Conservation (phyloP, 2,113 vertebrate species). For the Speoplatyrhinus poulsoni region DNA sequence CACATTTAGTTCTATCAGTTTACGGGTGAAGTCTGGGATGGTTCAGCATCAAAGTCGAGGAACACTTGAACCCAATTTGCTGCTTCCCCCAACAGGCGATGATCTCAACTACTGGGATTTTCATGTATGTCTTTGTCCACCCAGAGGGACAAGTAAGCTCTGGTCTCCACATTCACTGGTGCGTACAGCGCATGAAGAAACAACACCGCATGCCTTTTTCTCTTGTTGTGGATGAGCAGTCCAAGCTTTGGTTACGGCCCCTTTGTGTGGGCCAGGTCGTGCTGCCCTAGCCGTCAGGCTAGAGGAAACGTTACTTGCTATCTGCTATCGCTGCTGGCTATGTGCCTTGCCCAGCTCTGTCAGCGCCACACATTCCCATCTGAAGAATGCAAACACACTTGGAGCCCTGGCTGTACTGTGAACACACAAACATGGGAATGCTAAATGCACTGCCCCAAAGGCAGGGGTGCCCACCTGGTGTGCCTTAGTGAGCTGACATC, state of each 20-base stretch:
- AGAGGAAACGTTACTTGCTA: conserved; percentile 61
- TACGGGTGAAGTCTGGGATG: too few species aligned
- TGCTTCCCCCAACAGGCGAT: conserved; percentile 7
- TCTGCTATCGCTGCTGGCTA: conserved; percentile 66
- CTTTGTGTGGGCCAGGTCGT: conserved; percentile 65
- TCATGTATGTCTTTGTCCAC: not conserved
- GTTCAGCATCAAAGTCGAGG: too few species aligned
- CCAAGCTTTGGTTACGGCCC: conserved; percentile 52
- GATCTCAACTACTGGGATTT: not conserved
- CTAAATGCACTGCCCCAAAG: too few species aligned
- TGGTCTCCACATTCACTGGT: not conserved
- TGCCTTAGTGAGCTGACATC: too few species aligned
- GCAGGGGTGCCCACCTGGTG: too few species aligned
- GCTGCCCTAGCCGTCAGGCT: conserved; percentile 59
- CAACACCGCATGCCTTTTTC: too few species aligned
- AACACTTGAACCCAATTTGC: too few species aligned
- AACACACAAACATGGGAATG: conserved; percentile 3
- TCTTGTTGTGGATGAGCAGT: conserved; percentile 47
- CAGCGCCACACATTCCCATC: conserved; percentile 54
- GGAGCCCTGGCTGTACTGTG: conserved; percentile 18
- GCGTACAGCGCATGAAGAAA: not conserved
- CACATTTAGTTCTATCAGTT: too few species aligned
- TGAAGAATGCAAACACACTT: conserved; percentile 65
- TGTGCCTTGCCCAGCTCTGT: conserved; percentile 52
- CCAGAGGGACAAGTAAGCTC: too few species aligned